phyloP scores from a whole-genome alignment of 2,888 invertebrate species.

The Nezara viridula region DNA sequence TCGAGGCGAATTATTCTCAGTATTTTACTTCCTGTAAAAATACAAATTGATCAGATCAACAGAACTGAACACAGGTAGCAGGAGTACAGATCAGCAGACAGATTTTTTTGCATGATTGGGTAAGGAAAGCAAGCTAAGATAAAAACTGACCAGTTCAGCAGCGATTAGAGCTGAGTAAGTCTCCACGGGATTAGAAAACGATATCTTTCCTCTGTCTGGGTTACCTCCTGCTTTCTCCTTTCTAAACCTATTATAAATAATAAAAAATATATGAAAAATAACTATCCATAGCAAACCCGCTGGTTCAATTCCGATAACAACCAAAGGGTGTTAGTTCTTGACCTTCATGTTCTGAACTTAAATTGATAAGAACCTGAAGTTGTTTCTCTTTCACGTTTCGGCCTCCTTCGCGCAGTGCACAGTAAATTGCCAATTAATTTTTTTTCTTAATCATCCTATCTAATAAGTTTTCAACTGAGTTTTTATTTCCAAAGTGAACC shows the following conservation, averaged over 20 bases:
- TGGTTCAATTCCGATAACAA: background rate
- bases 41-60: background rate
- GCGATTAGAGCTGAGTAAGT: background rate
- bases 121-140: background rate
- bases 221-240: slow-evolving; percentile 11
- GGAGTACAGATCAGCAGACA: background rate
- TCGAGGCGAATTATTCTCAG: too few species aligned
- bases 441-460: background rate
- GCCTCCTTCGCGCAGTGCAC: background rate
- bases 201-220: background rate
- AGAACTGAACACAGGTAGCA: background rate
- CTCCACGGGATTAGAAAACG: background rate
- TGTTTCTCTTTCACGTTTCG: background rate
- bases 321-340: background rate
- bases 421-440: background rate
- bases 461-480: too few species aligned
- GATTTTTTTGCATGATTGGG: background rate
- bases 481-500: too few species aligned
- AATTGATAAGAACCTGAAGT: background rate
- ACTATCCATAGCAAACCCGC: background rate
- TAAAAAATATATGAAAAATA: background rate
- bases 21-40: background rate
- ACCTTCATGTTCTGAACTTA: background rate
- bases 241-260: background rate
- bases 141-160: background rate